Conservation (phyloP, 2,113 vertebrate genomes). For the Piaya cayana region DNA sequence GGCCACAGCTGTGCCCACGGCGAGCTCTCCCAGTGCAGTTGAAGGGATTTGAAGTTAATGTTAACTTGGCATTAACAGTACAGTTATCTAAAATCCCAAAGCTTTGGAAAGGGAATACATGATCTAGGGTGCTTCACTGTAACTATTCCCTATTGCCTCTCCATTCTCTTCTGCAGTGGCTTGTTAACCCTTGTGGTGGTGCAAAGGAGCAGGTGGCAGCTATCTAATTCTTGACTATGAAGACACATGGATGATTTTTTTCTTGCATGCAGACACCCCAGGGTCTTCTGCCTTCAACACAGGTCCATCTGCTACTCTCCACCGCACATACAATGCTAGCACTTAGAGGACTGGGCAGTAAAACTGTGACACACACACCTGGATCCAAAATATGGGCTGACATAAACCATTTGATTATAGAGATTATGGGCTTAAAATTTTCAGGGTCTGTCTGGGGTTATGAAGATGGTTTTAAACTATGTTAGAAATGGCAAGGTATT, state of each 20-base stretch:
- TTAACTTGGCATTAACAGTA: background rate
- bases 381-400: background rate
- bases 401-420: background rate
- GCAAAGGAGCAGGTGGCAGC: conserved; percentile 40
- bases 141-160: background rate
- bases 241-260: conserved; percentile 25
- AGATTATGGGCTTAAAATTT: background rate
- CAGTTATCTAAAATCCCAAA: background rate
- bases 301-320: conserved; percentile 46
- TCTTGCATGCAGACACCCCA: conserved; percentile 25
- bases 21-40: rapidly evolving
- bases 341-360: background rate
- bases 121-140: background rate
- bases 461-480: background rate
- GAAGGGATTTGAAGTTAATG: background rate
- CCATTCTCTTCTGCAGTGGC: background rate
- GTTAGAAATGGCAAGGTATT: background rate
- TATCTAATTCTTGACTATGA: conserved; percentile 20
- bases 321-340: background rate
- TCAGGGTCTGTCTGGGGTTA: background rate
- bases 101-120: background rate
- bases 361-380: background rate
- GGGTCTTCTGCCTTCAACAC: conserved; percentile 18
- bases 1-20: background rate
- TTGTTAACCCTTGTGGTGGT: background rate